Evolutionary conservation across 1,140 invertebrate genomes (phyloP).

Genomic region (Drosophila pectinifera): DNA sequence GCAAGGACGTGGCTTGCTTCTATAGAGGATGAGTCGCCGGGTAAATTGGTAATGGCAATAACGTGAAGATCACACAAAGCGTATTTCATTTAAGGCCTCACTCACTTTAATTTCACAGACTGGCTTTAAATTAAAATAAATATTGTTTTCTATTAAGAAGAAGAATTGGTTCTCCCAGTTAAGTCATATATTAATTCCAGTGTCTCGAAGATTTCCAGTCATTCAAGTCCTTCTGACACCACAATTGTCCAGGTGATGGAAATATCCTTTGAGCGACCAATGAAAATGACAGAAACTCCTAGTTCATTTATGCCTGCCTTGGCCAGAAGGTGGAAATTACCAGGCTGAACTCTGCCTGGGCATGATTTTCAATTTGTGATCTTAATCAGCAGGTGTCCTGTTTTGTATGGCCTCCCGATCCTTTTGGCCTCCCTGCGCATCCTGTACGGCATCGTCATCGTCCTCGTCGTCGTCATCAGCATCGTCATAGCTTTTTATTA

Average conservation of each 20-base stretch:
- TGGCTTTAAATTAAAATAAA: not conserved
- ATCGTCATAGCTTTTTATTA: constrained; percentile 73
- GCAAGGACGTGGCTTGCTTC: not conserved
- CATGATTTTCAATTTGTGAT: constrained; percentile 84
- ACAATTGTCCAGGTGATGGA: constrained; percentile 27
- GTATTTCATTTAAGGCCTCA: not conserved
- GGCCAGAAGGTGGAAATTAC: not conserved
- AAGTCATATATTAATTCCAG: not conserved
- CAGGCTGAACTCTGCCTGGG: constrained; percentile 5
- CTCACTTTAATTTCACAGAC: too few species aligned
- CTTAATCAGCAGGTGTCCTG: constrained; percentile 83
- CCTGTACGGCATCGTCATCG: constrained; percentile 51
- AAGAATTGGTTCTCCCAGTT: not conserved
- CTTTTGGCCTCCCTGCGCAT: not conserved
- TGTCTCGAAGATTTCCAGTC: not conserved
- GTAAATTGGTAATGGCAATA: not conserved
- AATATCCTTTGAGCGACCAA: constrained; percentile 39
- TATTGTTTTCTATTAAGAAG: not conserved
- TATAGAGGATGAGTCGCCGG: too few species aligned
- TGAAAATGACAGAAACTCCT: constrained; percentile 46
- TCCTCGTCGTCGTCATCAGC: constrained; percentile 56
- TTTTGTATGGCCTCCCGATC: constrained; percentile 28
- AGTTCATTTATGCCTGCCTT: constrained; percentile 12
- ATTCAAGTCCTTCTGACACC: not conserved
- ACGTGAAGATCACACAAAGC: not conserved